Evolutionary conservation across 2,797 vertebrate genomes (phyloP), one percentile per base, ranked within the genome.

Genomic region (Tokudaia muenninki): DNA sequence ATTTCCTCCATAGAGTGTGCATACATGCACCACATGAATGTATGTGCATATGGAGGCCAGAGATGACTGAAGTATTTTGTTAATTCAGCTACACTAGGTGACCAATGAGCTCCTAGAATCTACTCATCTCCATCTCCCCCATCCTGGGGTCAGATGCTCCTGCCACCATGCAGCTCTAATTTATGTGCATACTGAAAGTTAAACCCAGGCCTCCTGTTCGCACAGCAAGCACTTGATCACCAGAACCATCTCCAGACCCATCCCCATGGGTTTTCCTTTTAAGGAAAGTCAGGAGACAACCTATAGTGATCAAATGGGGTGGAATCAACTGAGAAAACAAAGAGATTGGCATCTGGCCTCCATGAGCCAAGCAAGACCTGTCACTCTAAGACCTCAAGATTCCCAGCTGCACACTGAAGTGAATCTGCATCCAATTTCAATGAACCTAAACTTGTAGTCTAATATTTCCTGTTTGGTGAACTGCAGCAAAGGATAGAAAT

Each of bases 401-500:
- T 70, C n/a, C 55, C 86, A 84, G 59, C 22, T 65, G 31, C 6
- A 31, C 74, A 17, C 1, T 21, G 72, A 91, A 5, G 59, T 50
- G 84, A 79, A 82, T 81, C 70, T 81, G 21, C 90, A 79, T 70
- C 67, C 65, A 50, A 47, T 91, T 84, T 92, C 44, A 50, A 0
- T 79, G 57, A 52, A 41, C 16, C 74, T 55, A 3, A 55, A 19
- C 59, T 61, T 24, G 22, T 61, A 86, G 41, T 80, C 81, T 89
- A 91, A 67, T 88, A 94, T 31, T 83, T 77, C 75, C 82, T 86
- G 47, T 92, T 75, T 90, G 70, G 44, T 93, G 92, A 91, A 91
- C 55, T 79, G 12, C 11, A 65, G 55, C n/a, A 78, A 94, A 97
- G 47, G 81, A 50, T 59, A 94, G 79, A 90, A 90, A 97, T 91